A percentile compares a stretch with the other conserved stretches of the same genome.
These are phyloP conservation scores for Melanerpes formicivorus DNA, from an alignment of 2,113 vertebrate species.

Conservation along the genomic window DNA sequence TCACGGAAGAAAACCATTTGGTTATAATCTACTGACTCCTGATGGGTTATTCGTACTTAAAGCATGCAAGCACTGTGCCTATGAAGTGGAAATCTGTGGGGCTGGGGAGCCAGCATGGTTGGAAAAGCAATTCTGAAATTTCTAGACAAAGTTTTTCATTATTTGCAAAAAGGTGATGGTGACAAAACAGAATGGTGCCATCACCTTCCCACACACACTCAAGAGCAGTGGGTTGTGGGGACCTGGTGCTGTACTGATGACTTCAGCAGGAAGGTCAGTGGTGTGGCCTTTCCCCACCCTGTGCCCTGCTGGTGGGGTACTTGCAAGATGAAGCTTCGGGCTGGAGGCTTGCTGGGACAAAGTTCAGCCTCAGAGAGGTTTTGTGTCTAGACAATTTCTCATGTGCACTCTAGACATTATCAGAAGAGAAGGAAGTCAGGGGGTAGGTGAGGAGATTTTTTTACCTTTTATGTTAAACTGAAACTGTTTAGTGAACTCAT, in stretches of 20 bases:
- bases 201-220: neutral
- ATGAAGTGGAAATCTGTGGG: neutral
- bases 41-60: neutral
- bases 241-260: neutral
- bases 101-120: neutral
- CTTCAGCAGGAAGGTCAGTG: neutral
- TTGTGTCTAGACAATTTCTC: neutral
- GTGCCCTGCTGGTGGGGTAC: fast-evolving
- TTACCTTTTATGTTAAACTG: neutral
- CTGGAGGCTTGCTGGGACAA: neutral
- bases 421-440: fast-evolving
- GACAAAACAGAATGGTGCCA: neutral
- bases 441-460: fast-evolving
- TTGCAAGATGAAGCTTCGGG: neutral
- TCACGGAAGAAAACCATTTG: neutral
- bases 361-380: neutral
- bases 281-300: neutral
- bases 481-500: neutral
- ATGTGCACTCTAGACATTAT: neutral
- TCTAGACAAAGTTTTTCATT: neutral
- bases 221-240: neutral
- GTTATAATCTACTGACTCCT: neutral
- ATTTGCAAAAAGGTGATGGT: neutral
- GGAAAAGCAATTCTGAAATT: neutral
- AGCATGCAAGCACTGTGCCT: neutral